Percentiles rank a stretch among this genome's conserved stretches.
Evolutionary conservation across 1,140 invertebrate species (phyloP).

Genomic region (Eupristina koningsbergeri): DNA sequence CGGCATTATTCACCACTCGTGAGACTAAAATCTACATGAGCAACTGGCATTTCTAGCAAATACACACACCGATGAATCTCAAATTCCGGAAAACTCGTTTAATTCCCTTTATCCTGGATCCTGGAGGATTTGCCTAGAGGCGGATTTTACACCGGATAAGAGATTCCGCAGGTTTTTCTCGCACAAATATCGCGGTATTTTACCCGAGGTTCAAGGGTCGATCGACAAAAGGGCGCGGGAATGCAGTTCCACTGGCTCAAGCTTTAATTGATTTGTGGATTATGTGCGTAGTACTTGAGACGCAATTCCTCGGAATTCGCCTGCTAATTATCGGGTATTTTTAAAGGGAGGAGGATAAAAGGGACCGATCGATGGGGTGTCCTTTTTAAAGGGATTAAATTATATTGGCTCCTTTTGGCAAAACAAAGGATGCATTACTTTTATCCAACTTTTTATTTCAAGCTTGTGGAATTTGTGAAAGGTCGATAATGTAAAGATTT

Average conservation of each 20-base stretch:
- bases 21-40: conserved; percentile 28
- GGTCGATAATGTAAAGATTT: not conserved
- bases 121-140: not conserved
- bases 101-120: conserved; percentile 14
- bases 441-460: not conserved
- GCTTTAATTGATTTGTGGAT: conserved; percentile 34
- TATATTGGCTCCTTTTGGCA: not conserved
- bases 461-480: not conserved
- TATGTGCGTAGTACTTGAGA: not conserved
- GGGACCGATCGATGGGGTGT: not conserved
- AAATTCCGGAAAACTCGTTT: conserved; percentile 38
- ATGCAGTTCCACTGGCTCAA: not conserved
- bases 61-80: conserved; percentile 31
- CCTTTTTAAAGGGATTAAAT: not conserved
- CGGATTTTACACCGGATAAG: conserved; percentile 37
- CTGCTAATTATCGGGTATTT: conserved; percentile 36
- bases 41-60: conserved; percentile 6
- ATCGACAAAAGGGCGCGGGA: conserved; percentile 13
- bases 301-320: not conserved
- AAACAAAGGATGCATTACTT: conserved; percentile 24
- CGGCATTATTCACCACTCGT: conserved; percentile 12
- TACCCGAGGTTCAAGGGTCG: conserved; percentile 10
- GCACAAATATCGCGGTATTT: not conserved
- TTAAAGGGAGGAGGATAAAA: conserved; percentile 6
- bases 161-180: conserved; percentile 12